Base-by-base conservation (phyloP, 2,113 vertebrate species). In the Forbesichthys papilliferus region DNA sequence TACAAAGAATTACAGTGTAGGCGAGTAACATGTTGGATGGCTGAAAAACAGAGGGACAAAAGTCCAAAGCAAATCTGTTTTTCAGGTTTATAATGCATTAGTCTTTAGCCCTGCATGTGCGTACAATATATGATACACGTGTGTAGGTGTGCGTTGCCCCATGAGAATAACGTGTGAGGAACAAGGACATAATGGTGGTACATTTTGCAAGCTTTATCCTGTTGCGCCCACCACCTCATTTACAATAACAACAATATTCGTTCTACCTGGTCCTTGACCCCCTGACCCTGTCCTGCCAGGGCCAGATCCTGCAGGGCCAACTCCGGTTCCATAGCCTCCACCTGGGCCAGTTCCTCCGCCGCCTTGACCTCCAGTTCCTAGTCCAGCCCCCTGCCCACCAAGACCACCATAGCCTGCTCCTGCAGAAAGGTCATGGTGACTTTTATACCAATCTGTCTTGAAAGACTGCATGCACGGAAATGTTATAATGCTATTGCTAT, bases 111-210 rank as follows among this genome's bases (percentile, higher is more conserved):
- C 49, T 49, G n/a, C 27, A 0, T 59, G 53, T 63, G 54, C 63
- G 12, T 54, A 34, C 46, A 47, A 59, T 49, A 14, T 42, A 48
- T 52, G 54, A 47, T 69, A 59, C 77, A 46, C 53, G 52, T 33
- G 48, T n/a, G 9, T 51, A 46, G 52, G 63, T 62, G 27, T 69
- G 66, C 11, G 46, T 64, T 76, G 62, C 71, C 66, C 61, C 6
- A 65, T 36, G 74, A 81, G 68, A 79, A 77, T 67, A 57, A 48
- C 56, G 27, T 75, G 3, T 52, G 49, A 46, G 61, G 47, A 78
- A 73, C 73, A 58, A 81, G 78, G 78, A 86, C 83, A 84, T 83
- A 82, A 87, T 36, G 68, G 66, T 36, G 68, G 66, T 71, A 61
- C 48, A 83, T 80, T 12, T 69, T 81, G 74, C 13, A 51, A 4